Base-by-base conservation (phyloP, 2,797 vertebrate genomes). In the Alcedo quadribrachys region DNA sequence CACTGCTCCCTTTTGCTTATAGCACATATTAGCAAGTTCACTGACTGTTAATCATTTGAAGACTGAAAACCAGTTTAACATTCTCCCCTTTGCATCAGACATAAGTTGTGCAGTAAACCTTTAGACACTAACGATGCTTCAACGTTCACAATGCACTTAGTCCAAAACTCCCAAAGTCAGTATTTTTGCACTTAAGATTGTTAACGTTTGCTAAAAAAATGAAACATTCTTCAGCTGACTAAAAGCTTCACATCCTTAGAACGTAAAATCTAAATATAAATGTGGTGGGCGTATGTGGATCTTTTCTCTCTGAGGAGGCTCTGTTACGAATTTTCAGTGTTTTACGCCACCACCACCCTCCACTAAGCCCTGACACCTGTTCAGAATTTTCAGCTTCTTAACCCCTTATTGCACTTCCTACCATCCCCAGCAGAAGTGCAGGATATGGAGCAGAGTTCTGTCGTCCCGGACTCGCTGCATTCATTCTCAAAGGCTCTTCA, bases 341-440 rank as follows among this genome's bases (percentile, higher is more conserved):
- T 96, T 94, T 96, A 96, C 33, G 70, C 94, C 90, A 93, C 61
- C 73, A 91, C 75, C 87, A 89, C 84, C 76, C 92, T 87, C 90
- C 10, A 9, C 89, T 95, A 96, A 94, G 93, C 92, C 0, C 0
- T 87, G 89, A 93, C 95, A 96, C 96, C 94, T 96, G 94, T 95
- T 96, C 85, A 94, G 84, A 85, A 94, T 95, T 95, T 96, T 94
- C 87, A 93, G 83, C 81, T 96, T 85, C 86, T 96, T 96, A 96
- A 95, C 89, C 93, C 93, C 42, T 91, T 91, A 61, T 46, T 90
- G 90, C 17, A 87, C 82, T 88, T 89, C 68, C 89, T 75, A 86
- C 60, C 67, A 95, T 57, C 16, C 10, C 4, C 58, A 92, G 40
- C 62, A 83, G 60, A 76, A 87, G 9, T 55, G 42, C 43, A 89